A percentile compares a stretch with the other conserved stretches of the same genome.
phyloP scores from a whole-genome alignment of 2,797 vertebrate species.

The Zenarchopterus dispar region DNA sequence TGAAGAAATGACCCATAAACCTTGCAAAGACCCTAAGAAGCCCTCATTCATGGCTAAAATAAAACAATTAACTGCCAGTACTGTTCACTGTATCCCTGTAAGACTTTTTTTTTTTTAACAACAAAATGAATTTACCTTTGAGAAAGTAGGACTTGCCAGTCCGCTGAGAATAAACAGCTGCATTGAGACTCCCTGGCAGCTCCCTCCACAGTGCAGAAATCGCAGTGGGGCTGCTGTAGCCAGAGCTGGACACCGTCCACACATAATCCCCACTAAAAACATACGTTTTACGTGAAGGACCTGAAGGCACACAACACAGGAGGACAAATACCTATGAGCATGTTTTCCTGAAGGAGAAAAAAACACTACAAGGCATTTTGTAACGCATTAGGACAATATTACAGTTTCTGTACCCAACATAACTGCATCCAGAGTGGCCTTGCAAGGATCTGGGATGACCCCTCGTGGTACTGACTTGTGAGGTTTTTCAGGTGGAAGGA shows the following conservation, averaged over 20 bases:
- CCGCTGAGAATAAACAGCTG: conserved; percentile 86
- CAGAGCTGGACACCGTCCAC: conserved; percentile 84
- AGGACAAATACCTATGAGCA: background rate
- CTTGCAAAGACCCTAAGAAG: background rate
- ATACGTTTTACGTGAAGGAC: conserved; percentile 81
- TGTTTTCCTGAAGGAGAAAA: background rate
- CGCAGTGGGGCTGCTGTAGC: conserved; percentile 69
- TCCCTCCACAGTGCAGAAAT: conserved; percentile 84
- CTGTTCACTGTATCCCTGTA: background rate
- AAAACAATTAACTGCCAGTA: background rate
- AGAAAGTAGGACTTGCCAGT: conserved; percentile 86
- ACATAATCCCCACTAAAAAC: conserved; percentile 85
- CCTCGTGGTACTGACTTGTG: conserved; percentile 21
- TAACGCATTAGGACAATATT: background rate
- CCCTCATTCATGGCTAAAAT: background rate
- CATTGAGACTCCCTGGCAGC: conserved; percentile 82
- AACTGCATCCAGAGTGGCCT: conserved; percentile 79
- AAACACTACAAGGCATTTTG: background rate
- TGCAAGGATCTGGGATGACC: conserved; percentile 79
- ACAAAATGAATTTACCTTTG: conserved; percentile 76
- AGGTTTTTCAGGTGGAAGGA: conserved; percentile 27
- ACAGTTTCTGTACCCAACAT: conserved; percentile 81
- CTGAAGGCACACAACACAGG: conserved; percentile 55
- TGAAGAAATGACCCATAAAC: conserved; percentile 1
- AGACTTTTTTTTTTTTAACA: background rate